phyloP scores from a whole-genome alignment of 2,888 invertebrate genomes.

The Amiota communis region DNA sequence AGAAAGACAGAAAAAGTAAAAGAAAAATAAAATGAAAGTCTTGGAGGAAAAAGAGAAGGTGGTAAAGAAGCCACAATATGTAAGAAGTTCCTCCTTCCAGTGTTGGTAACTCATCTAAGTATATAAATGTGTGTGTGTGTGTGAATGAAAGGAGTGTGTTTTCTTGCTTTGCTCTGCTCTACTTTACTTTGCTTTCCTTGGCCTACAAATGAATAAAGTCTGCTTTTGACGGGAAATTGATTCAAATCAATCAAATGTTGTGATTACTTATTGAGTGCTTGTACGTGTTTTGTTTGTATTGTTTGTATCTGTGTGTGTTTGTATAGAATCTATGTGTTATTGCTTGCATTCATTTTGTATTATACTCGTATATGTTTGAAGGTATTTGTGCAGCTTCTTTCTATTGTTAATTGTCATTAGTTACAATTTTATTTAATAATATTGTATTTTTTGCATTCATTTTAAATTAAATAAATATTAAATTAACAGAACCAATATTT shows the following conservation, averaged over 20 bases:
- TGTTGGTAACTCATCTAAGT: too few relatives aligned
- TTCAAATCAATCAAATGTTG: constrained; percentile 72
- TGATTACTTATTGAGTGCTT: constrained; percentile 63
- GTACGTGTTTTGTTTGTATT: constrained; percentile 34
- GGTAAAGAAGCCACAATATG: too few relatives aligned
- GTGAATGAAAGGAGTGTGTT: not conserved
- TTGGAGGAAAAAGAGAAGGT: not conserved
- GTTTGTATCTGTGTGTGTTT: constrained; percentile 2
- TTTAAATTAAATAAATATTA: too few relatives aligned
- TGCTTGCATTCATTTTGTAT: not conserved
- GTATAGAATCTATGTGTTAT: constrained; percentile 13
- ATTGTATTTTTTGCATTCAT: too few relatives aligned
- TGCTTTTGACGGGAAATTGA: constrained; percentile 70
- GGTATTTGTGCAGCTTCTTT: constrained; percentile 40
- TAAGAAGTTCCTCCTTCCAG: too few relatives aligned
- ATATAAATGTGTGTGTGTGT: constrained; percentile 18
- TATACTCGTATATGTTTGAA: constrained; percentile 28
- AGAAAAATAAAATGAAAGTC: not conserved
- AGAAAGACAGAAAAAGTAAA: not conserved
- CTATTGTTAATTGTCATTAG: constrained; percentile 51
- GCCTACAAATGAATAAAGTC: constrained; percentile 33
- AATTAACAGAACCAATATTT: too few relatives aligned
- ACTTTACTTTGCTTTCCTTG: constrained; percentile 2
- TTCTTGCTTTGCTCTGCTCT: too few relatives aligned
- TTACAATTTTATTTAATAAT: constrained; percentile 53